These are phyloP conservation scores for Drosophila histrio DNA, from an alignment of 2,888 invertebrate genomes.

Conservation along the genomic window DNA sequence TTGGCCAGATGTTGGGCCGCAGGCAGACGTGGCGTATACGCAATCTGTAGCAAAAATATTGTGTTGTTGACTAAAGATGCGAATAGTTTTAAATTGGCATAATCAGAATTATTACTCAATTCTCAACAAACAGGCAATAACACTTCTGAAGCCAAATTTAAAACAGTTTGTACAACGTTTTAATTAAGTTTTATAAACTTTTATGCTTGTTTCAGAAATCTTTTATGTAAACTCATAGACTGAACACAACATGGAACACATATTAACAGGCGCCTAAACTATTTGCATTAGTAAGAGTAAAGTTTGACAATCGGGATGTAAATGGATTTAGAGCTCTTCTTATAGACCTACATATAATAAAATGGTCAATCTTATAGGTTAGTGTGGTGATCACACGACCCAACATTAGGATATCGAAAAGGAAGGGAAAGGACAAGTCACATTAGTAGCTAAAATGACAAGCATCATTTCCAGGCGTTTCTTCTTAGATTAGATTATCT, in stretches of 20 bases:
- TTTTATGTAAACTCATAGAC: background rate
- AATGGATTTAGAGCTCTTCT: no score
- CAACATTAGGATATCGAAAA: no score
- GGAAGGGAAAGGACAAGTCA: no score
- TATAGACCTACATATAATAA: no score
- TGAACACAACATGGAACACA: background rate
- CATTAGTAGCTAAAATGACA: no score
- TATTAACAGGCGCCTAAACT: no score
- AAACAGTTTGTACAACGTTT: background rate
- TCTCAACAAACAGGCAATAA: background rate
- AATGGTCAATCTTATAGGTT: no score
- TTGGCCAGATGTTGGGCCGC: background rate
- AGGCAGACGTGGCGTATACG: background rate
- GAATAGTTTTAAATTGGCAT: conserved; percentile 6
- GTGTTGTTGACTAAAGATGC: conserved; percentile 11
- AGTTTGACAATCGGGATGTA: no score
- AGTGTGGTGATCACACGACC: no score
- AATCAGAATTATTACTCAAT: conserved; percentile 5
- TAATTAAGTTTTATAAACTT: background rate
- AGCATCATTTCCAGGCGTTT: no score
- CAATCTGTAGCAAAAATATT: conserved; percentile 15
- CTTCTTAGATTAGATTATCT: no score
- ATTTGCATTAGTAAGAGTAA: no score
- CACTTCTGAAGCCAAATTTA: background rate
- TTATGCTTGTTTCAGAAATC: background rate